Evolutionary conservation across 2,797 vertebrate species (phyloP).

Genomic region (Sebastes vulpes): DNA sequence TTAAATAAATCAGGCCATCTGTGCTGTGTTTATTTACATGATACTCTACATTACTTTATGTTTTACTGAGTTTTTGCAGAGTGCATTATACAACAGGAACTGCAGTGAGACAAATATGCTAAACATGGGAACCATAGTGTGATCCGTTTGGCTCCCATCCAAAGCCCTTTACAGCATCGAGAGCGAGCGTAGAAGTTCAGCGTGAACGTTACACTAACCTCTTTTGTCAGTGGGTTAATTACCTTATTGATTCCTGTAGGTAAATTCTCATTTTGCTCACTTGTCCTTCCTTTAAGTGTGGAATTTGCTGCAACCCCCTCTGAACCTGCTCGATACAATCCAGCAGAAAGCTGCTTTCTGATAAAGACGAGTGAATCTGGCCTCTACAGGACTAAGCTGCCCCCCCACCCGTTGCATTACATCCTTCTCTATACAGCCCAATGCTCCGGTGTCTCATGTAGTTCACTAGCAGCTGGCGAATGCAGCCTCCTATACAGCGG

Average conservation of each 20-base stretch:
- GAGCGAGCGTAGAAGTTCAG: neutral
- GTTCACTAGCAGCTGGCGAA: slow-evolving; percentile 10
- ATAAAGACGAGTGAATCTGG: neutral
- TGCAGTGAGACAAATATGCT: neutral
- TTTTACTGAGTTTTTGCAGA: neutral
- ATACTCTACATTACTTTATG: neutral
- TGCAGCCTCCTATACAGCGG: slow-evolving; percentile 4
- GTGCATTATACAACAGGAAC: neutral
- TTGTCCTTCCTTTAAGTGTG: slow-evolving; percentile 6
- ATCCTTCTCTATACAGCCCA: neutral
- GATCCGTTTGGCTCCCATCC: neutral
- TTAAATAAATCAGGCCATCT: neutral
- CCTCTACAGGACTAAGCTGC: slow-evolving; percentile 4
- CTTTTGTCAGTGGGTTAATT: slow-evolving; percentile 29
- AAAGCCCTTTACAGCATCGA: neutral
- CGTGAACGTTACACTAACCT: slow-evolving; percentile 12
- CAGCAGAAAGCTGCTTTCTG: neutral
- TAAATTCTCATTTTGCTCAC: slow-evolving; percentile 18
- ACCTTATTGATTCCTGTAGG: slow-evolving; percentile 32
- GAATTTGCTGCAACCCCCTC: neutral
- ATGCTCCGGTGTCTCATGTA: neutral
- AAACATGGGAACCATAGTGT: neutral
- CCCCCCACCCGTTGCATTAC: slow-evolving; percentile 3
- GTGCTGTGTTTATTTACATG: neutral
- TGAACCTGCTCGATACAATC: neutral